Evolutionary conservation across 1,140 invertebrate genomes (phyloP), one percentile per base, ranked within the genome.

Genomic region (Megalonaias nervosa): DNA sequence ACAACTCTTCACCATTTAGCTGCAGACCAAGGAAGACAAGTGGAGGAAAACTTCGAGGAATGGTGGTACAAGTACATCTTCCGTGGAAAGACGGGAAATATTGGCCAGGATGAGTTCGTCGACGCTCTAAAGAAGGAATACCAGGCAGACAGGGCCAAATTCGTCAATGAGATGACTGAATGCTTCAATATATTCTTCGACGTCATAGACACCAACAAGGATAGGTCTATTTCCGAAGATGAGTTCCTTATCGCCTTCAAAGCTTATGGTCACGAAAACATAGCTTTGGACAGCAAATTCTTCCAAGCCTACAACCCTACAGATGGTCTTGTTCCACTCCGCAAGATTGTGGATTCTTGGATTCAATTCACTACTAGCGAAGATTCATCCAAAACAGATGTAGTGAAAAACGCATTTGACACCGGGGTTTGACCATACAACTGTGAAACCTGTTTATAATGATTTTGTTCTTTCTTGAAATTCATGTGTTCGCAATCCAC

Each of bases 171-270:
- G 21, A 84, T 84, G 71, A 26, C 71, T 16, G 38, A 68, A 21
- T 84, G 83, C 48, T 84, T 82, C 68, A 73, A 84, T 23, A 73
- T 12, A 3, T 68, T 84, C 26, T 84, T 84, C 67, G 79, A 82
- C 61, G 83, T 84, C 26, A 84, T 84, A 21, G 83, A 84, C 38
- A 84, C 83, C 15, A 84, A 84, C 68, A 79, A 84, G 61, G 83
- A 84, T 57, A 74, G 81, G 57, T 81, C 83, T 5, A 84, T 84
- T 48, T 80, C 80, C 48, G 58, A 81, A 17, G 73, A 80, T 1
- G 83, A 84, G 64, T 84, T 81, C 61, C 78, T 84, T 13, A 77
- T 75, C 15, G 83, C 83, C 21, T 84, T 84, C 66, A 79, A 81
- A 67, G 83, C 83, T 14, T 82, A 81, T 38, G 83, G 83, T 57